A percentile compares a stretch with the other conserved stretches of the same genome.
Evolutionary conservation across 1,140 invertebrate genomes (phyloP).

Genomic region (Drosophila ogumai): DNA sequence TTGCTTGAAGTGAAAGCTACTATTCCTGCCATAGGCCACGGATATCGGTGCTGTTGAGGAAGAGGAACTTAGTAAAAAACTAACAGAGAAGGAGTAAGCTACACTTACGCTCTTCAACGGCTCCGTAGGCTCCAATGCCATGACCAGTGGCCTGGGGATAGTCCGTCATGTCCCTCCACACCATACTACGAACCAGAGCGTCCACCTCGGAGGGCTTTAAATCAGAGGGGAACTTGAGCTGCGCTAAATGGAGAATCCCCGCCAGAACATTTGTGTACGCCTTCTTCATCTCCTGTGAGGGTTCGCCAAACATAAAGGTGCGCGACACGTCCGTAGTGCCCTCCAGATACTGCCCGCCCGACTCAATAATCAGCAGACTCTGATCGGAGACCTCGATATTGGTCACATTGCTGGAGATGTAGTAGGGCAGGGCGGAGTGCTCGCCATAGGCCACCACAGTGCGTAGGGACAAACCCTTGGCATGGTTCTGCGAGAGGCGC

Average conservation of each 20-base stretch:
- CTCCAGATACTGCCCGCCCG: constrained; percentile 92
- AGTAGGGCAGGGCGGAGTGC: constrained; percentile 96
- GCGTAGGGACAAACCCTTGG: constrained; percentile 91
- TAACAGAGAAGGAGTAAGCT: fast-evolving
- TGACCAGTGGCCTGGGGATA: constrained; percentile 95
- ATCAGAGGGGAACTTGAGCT: constrained; percentile 89
- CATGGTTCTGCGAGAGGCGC: constrained; percentile 89
- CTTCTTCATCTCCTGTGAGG: constrained; percentile 90
- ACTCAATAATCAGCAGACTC: constrained; percentile 89
- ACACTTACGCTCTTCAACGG: constrained; percentile 75
- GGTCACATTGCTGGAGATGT: constrained; percentile 91
- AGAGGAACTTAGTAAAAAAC: background rate
- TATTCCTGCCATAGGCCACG: constrained; percentile 87
- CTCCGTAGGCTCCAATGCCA: constrained; percentile 94
- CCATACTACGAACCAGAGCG: constrained; percentile 90
- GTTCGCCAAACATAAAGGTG: constrained; percentile 94
- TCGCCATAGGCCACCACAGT: constrained; percentile 96
- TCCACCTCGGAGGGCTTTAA: constrained; percentile 90
- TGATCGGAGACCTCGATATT: constrained; percentile 89
- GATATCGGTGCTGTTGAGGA: constrained; percentile 89
- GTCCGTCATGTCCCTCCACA: constrained; percentile 93
- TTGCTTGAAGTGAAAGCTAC: constrained; percentile 88
- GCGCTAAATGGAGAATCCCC: constrained; percentile 91
- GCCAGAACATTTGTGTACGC: constrained; percentile 96
- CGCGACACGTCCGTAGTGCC: constrained; percentile 97